phyloP scores from a whole-genome alignment of 2,113 vertebrate genomes.

The Solenodon paradoxus region DNA sequence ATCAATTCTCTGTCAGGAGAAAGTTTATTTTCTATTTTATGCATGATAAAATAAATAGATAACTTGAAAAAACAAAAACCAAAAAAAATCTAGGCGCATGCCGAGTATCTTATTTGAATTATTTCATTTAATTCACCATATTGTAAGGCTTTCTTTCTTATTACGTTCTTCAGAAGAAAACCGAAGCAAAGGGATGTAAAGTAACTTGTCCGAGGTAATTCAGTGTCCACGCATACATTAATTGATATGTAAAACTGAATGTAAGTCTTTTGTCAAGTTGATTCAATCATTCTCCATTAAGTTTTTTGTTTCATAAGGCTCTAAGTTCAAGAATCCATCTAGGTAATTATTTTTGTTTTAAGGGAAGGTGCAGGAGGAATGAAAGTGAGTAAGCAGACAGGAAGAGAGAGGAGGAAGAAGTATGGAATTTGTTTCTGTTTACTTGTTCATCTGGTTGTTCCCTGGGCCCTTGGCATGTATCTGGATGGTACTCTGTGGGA shows the following conservation, averaged over 20 bases:
- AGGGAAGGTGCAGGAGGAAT: too few species aligned
- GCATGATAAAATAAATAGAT: not conserved
- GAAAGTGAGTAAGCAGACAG: too few species aligned
- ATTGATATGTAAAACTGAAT: not conserved
- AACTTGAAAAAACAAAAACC: not conserved
- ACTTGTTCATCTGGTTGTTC: too few species aligned
- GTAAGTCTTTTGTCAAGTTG: not conserved
- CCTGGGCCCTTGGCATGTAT: too few species aligned
- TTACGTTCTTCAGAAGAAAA: not conserved
- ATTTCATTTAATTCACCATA: not conserved
- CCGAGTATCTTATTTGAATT: not conserved
- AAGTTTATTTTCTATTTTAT: not conserved
- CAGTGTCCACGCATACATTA: not conserved
- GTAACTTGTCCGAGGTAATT: not conserved
- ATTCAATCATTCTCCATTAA: not conserved
- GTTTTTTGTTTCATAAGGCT: conserved; percentile 1
- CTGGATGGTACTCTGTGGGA: too few species aligned
- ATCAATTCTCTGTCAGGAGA: not conserved
- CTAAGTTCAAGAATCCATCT: not conserved
- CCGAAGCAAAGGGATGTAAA: not conserved
- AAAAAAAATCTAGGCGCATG: not conserved
- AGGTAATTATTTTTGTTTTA: not conserved
- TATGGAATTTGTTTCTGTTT: too few species aligned
- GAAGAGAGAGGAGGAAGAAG: too few species aligned
- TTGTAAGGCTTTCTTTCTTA: not conserved